phyloP scores from a whole-genome alignment of 2,888 invertebrate genomes.

The Drosophila crucigera region DNA sequence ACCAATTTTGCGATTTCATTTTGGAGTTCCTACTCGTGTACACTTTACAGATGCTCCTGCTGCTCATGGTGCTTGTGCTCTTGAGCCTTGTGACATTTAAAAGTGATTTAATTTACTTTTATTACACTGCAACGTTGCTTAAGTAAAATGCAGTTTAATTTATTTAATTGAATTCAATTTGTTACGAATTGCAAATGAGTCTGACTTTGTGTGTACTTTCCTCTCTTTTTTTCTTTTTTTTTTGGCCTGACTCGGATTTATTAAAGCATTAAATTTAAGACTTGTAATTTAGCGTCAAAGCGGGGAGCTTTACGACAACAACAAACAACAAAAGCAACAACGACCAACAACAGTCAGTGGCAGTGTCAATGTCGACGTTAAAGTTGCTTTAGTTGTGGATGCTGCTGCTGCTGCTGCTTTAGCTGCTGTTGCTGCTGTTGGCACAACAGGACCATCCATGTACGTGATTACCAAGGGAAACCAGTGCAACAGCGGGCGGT shows the following conservation, averaged over 20 bases:
- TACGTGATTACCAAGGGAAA: slow-evolving; percentile 64
- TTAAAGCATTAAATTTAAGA: slow-evolving; percentile 75
- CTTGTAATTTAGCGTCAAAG: slow-evolving; percentile 66
- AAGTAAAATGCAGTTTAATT: slow-evolving; percentile 75
- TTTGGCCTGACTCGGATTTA: slow-evolving; percentile 58
- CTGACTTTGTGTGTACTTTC: slow-evolving; percentile 11
- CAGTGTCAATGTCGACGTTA: slow-evolving; percentile 59
- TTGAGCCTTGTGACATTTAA: slow-evolving; percentile 44
- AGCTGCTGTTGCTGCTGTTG: slow-evolving; percentile 44
- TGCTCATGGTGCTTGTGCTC: slow-evolving; percentile 8
- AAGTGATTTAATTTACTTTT: slow-evolving; percentile 61
- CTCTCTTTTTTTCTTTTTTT: slow-evolving; percentile 1
- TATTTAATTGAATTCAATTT: slow-evolving; percentile 78
- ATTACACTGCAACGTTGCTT: slow-evolving; percentile 52
- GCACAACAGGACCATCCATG: slow-evolving; percentile 48
- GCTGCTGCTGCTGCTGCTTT: slow-evolving; percentile 20
- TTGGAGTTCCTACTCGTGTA: neutral
- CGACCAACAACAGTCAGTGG: slow-evolving; percentile 29
- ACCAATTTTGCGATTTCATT: neutral
- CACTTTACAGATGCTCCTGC: neutral
- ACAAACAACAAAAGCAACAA: slow-evolving; percentile 9
- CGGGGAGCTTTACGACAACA: slow-evolving; percentile 55
- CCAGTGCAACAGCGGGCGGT: slow-evolving; percentile 67
- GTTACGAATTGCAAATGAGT: slow-evolving; percentile 56
- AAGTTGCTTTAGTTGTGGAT: slow-evolving; percentile 41